Base-by-base conservation (phyloP, 2,113 vertebrate genomes). In the Scatophagus argus region DNA sequence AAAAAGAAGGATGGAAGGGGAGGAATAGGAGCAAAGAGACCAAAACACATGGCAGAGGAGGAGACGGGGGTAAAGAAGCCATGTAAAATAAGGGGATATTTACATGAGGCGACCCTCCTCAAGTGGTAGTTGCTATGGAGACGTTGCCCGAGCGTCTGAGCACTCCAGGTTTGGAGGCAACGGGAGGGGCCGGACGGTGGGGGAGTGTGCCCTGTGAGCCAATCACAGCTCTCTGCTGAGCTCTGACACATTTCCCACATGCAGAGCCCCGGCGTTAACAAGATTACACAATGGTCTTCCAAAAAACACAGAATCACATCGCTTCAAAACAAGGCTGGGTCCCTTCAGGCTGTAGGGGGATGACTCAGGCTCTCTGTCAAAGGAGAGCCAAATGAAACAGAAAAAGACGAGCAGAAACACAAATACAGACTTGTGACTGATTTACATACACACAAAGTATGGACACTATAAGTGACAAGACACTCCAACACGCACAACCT, bases 101-200 rank as follows among this genome's bases (percentile, higher is more conserved):
- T 79, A 89, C 87, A 77, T 19, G 27, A 79, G 69, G 64, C 52
- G 43, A 65, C 73, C 29, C 81, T 82, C 76, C 36, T 85, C 62
- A 79, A 75, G 80, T 90, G 81, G 76, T 71, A 88, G 95, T 96
- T 95, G 83, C 94, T 85, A 95, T 96, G 93, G 92, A 58, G 80
- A 96, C 75, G 72, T 55, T 75, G 77, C 77, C 72, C 51, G 21
- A 79, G 90, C 91, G 93, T 96, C 94, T 94, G 92, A 88, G 23
- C 91, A 83, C 73, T 77, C 59, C 63, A 38, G 58, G 62, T 87
- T 85, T 75, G 81, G 75, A 88, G 51, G 81, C 60, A 61, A 32
- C n/a, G 44, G 77, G 67, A 76, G 88, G 68, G 88, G 59, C 36
- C 5, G 29, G 41, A 29, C 0, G 8, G 14, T 6, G 74, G 71